Evolutionary conservation across 2,797 vertebrate species (phyloP), one percentile per base, ranked within the genome.

Genomic region (Pangasius mekongensis): DNA sequence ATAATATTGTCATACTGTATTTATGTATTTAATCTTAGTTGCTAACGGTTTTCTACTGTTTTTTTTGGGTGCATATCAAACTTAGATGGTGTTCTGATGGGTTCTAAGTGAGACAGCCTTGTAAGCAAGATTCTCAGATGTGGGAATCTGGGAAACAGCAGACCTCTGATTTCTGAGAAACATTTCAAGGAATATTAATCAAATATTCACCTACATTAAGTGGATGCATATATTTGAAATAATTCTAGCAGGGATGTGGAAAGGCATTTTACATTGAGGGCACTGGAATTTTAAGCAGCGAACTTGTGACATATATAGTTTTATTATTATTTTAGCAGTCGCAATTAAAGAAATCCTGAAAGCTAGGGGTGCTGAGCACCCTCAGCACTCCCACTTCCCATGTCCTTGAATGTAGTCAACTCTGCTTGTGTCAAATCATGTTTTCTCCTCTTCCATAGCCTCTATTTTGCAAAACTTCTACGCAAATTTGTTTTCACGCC

Each of bases 401-500:
- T 52, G 60, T 52, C 82, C 64, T 33, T 84, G 47, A 84, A 69
- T 67, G 47, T 33, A 14, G 82, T 67, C 3, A 67, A 84, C 47
- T 80, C 77, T 36, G 18, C 54, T 24, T n/a, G 39, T 47, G 58
- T 39, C 83, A 54, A 11, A 84, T 69, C 11, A 33, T 54, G 30
- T 69, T 84, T 84, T 69, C 49, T 33, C 9, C 10, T 52, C 33
- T 84, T 52, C 18, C 64, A 54, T 33, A 30, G 43, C 30, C 30
- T 84, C 64, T 84, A 47, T 84, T 84, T 69, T 52, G 47, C 64
- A 36, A 20, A 69, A 84, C 47, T 52, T 84, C 83, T 54, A 24
- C 0, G 54, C 56, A 76, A 67, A 36, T 30, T 69, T 56, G 69
- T 69, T 69, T 84, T 8, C 82, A 36, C 36, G 47, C 13, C 16